phyloP scores from a whole-genome alignment of 2,113 vertebrate genomes.

The Leuciscus idus region DNA sequence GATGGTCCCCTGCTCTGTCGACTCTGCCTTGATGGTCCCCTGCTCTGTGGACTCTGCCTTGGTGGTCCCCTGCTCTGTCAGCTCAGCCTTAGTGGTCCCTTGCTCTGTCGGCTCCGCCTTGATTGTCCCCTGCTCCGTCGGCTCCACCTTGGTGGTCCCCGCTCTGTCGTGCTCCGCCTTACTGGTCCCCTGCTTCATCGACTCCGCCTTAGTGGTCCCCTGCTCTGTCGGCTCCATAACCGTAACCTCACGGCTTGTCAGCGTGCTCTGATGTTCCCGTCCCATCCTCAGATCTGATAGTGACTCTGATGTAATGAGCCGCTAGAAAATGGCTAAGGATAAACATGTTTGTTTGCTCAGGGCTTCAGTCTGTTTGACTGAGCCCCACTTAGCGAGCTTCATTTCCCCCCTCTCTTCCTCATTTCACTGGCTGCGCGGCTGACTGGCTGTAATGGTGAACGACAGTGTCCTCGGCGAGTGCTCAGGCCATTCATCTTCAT shows the following conservation, averaged over 20 bases:
- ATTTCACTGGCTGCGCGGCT: conserved; percentile 15
- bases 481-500: conserved; percentile 47
- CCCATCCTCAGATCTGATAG: conserved; percentile 35
- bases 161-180: too few species aligned
- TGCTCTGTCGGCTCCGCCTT: too few species aligned
- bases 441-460: conserved; percentile 28
- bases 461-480: conserved; percentile 25
- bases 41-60: too few species aligned
- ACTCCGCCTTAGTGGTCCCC: too few species aligned
- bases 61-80: too few species aligned
- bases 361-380: conserved; percentile 28
- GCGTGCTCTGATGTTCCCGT: conserved; percentile 59
- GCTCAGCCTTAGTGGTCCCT: too few species aligned
- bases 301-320: conserved; percentile 66
- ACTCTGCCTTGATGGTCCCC: too few species aligned
- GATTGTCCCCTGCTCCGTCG: too few species aligned
- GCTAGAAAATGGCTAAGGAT: conserved; percentile 58
- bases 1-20: too few species aligned
- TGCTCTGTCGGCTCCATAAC: not conserved
- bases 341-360: conserved; percentile 54
- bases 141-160: too few species aligned
- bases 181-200: too few species aligned
- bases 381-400: conserved; percentile 32
- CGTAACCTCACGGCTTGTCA: conserved; percentile 46
- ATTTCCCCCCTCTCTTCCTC: conserved; percentile 14